A percentile compares a stretch with the other conserved stretches of the same genome.
Evolutionary conservation across 2,797 vertebrate genomes (phyloP).

Genomic region (Anniella stebbinsi): DNA sequence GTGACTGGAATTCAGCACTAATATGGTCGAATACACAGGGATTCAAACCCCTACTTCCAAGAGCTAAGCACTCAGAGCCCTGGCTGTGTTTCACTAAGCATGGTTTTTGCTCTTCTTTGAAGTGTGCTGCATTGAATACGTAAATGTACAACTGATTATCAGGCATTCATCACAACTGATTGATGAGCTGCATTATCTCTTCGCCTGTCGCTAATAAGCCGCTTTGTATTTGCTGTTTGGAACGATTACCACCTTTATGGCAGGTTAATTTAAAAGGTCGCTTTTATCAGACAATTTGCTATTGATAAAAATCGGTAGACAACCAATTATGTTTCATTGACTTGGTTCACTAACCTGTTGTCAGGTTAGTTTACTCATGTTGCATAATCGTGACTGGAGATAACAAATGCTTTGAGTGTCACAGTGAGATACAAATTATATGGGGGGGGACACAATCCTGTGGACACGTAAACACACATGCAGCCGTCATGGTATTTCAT

Average conservation of each 20-base stretch:
- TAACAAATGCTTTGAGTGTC: too few relatives aligned
- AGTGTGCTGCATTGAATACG: constrained; percentile 5
- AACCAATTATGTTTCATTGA: constrained; percentile 31
- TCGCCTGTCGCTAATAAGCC: constrained; percentile 52
- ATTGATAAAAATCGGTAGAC: constrained; percentile 50
- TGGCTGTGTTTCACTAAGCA: neutral
- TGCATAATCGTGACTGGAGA: neutral
- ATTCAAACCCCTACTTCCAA: too few relatives aligned
- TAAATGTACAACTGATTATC: constrained; percentile 40
- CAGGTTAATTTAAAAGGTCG: constrained; percentile 62
- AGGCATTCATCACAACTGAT: constrained; percentile 34
- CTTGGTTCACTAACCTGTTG: constrained; percentile 30
- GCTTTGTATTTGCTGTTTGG: constrained; percentile 56
- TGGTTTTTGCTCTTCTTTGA: constrained; percentile 30
- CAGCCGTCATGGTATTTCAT: neutral
- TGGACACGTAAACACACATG: too few relatives aligned
- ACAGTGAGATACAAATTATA: neutral
- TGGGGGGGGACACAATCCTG: neutral
- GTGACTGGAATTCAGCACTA: too few relatives aligned
- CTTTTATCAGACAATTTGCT: constrained; percentile 48
- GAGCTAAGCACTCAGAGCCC: too few relatives aligned
- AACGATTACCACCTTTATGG: constrained; percentile 52
- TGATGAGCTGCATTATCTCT: constrained; percentile 47
- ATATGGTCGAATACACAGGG: too few relatives aligned
- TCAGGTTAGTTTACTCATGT: neutral